Percentiles rank a stretch among this genome's conserved stretches.
Evolutionary conservation across 2,113 vertebrate species (phyloP).

Genomic region (Notothenia rossii): DNA sequence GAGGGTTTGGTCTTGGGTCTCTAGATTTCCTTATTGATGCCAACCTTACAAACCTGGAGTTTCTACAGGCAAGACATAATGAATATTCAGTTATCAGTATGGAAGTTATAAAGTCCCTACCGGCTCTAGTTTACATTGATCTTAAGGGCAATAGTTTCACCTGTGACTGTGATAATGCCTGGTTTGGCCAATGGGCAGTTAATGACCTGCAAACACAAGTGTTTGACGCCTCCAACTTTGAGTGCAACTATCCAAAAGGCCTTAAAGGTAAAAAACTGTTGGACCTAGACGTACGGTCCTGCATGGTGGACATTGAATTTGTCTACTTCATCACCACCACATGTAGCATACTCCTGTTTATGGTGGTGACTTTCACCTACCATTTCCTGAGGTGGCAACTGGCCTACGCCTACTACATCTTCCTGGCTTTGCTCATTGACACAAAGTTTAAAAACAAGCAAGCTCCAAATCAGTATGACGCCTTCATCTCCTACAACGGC

Average conservation of each 20-base stretch:
- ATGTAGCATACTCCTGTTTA: conserved; percentile 33
- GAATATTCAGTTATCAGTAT: conserved; percentile 56
- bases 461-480: conserved; percentile 74
- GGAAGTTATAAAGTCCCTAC: conserved; percentile 57
- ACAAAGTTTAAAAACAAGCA: conserved; percentile 55
- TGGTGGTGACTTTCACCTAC: conserved; percentile 70
- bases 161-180: conserved; percentile 79
- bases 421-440: conserved; percentile 77
- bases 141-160: conserved; percentile 76
- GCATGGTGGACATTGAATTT: conserved; percentile 50
- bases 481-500: conserved; percentile 85
- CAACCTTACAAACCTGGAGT: conserved; percentile 70
- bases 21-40: conserved; percentile 74
- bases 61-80: conserved; percentile 73
- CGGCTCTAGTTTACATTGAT: conserved; percentile 76
- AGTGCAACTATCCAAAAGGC: conserved; percentile 77
- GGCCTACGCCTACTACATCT: conserved; percentile 80
- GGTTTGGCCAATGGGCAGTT: conserved; percentile 74
- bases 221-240: conserved; percentile 72
- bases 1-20: conserved; percentile 65
- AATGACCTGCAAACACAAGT: conserved; percentile 75
- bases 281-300: conserved; percentile 58
- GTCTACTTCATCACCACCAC: conserved; percentile 70
- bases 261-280: conserved; percentile 64
- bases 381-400: conserved; percentile 79